These are phyloP conservation scores for Bombus fervidus DNA, from an alignment of 1,140 invertebrate species.

Conservation along the genomic window DNA sequence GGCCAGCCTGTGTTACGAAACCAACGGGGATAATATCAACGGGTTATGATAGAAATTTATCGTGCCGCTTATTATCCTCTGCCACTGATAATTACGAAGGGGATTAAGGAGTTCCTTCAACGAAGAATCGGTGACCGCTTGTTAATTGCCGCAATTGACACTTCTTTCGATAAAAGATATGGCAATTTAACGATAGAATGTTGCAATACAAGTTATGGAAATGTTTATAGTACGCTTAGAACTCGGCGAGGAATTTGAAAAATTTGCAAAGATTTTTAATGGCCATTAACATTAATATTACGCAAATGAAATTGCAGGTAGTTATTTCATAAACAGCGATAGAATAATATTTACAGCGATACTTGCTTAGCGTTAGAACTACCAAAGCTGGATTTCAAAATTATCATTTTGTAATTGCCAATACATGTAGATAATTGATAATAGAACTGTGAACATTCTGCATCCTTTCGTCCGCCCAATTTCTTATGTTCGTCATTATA, in stretches of 20 bases:
- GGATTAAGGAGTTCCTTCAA: background rate
- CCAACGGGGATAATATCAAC: slow-evolving; percentile 14
- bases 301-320: background rate
- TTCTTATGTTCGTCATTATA: background rate
- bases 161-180: background rate
- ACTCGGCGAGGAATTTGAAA: background rate
- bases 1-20: slow-evolving; percentile 40
- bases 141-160: slow-evolving; percentile 23
- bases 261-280: background rate
- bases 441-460: background rate
- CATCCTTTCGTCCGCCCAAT: background rate
- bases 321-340: too few species aligned
- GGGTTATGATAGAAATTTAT: slow-evolving; percentile 48
- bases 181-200: background rate
- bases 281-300: background rate
- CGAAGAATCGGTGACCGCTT: background rate
- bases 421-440: too few species aligned
- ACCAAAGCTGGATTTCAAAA: too few species aligned
- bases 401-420: too few species aligned
- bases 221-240: background rate
- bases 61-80: slow-evolving; percentile 25
- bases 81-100: slow-evolving; percentile 25
- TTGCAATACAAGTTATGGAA: background rate
- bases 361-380: too few species aligned
- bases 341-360: too few species aligned